phyloP scores from a whole-genome alignment of 2,888 invertebrate species.

The Falcaria lacertinaria region DNA sequence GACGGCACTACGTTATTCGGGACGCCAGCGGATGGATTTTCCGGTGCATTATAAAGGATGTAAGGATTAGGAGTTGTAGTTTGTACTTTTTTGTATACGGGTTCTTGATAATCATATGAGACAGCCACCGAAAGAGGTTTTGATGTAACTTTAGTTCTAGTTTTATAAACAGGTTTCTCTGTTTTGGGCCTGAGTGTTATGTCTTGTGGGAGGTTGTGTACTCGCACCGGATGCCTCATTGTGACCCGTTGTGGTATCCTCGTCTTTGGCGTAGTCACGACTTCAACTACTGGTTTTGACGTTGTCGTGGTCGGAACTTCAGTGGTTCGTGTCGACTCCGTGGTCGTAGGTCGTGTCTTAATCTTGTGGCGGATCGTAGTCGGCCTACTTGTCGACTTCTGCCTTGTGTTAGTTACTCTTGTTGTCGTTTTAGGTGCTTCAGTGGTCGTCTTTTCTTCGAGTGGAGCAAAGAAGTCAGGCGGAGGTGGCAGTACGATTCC shows the following conservation, averaged over 20 bases:
- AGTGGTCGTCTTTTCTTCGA: conserved; percentile 75
- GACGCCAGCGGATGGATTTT: conserved; percentile 48
- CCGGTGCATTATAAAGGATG: conserved; percentile 71
- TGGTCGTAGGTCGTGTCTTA: conserved; percentile 63
- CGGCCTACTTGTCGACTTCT: conserved; percentile 55
- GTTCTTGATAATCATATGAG: conserved; percentile 69
- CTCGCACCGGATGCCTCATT: conserved; percentile 64
- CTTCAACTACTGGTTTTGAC: conserved; percentile 58
- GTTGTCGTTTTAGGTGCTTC: conserved; percentile 47
- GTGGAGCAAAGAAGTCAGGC: conserved; percentile 89
- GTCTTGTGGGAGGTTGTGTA: conserved; percentile 63
- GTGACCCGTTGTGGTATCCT: conserved; percentile 65
- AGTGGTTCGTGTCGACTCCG: conserved; percentile 51
- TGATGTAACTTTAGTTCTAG: conserved; percentile 69
- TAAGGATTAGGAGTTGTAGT: conserved; percentile 73
- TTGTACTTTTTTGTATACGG: conserved; percentile 63
- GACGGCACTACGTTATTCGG: too few relatives aligned
- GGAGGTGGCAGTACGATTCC: conserved; percentile 94
- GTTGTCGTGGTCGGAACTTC: conserved; percentile 64
- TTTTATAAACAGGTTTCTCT: conserved; percentile 67
- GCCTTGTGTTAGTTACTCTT: conserved; percentile 48
- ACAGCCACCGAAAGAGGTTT: conserved; percentile 73
- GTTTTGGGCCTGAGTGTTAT: conserved; percentile 58
- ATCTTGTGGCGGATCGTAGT: conserved; percentile 58
- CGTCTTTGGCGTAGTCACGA: conserved; percentile 56